phyloP scores from a whole-genome alignment of 2,113 vertebrate species.

The Poeciliopsis turrubarensis region DNA sequence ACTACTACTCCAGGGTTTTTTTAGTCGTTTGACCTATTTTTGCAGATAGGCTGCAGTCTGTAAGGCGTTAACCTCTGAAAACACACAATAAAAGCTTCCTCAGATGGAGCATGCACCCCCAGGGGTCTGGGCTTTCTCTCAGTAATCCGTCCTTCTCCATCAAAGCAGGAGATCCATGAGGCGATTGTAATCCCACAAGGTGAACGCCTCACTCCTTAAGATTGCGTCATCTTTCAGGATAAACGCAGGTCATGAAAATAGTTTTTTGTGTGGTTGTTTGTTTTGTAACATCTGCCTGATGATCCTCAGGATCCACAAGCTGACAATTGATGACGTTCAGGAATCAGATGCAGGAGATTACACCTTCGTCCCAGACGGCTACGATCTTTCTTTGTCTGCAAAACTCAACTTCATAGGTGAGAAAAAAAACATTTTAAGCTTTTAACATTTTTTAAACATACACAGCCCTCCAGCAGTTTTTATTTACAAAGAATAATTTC shows the following conservation, averaged over 20 bases:
- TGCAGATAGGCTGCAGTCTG: constrained; percentile 44
- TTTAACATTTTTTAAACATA: neutral
- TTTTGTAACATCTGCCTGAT: constrained; percentile 58
- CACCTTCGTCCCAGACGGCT: constrained; percentile 88
- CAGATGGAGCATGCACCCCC: constrained; percentile 19
- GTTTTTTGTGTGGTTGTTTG: constrained; percentile 44
- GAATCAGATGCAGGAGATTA: constrained; percentile 89
- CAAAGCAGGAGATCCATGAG: constrained; percentile 31
- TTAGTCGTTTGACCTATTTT: constrained; percentile 60
- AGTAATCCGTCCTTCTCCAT: constrained; percentile 62
- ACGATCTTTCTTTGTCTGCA: constrained; percentile 86
- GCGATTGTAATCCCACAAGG: constrained; percentile 60
- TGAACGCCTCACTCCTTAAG: constrained; percentile 44
- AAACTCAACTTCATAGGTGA: constrained; percentile 93
- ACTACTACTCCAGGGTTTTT: constrained; percentile 41
- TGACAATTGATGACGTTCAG: constrained; percentile 86
- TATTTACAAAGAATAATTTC: neutral
- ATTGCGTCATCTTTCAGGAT: constrained; percentile 51
- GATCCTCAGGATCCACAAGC: constrained; percentile 84
- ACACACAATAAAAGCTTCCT: constrained; percentile 12
- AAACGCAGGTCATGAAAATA: constrained; percentile 46
- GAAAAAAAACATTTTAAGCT: neutral
- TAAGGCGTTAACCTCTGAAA: constrained; percentile 36
- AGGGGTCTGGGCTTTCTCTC: constrained; percentile 36
- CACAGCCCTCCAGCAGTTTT: neutral